Evolutionary conservation across 2,888 invertebrate genomes (phyloP).

Genomic region (Clostera curtula): DNA sequence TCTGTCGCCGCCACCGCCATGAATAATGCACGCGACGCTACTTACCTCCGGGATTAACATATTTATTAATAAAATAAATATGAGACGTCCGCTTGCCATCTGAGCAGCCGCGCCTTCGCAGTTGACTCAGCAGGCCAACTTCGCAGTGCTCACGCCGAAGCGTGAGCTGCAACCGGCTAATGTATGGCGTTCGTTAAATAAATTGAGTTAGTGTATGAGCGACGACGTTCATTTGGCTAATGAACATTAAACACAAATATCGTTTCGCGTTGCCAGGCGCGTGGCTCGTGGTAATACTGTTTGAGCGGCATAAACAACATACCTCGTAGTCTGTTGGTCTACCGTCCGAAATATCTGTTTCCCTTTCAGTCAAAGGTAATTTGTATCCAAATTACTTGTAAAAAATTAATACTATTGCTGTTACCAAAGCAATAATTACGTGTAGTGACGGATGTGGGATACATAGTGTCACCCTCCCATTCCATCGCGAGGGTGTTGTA

Average conservation of each 20-base stretch:
- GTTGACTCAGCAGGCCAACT: slow-evolving; percentile 59
- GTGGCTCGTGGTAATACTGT: too few species aligned
- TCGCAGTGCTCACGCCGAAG: slow-evolving; percentile 50
- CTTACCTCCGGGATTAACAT: slow-evolving; percentile 71
- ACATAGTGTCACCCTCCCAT: too few species aligned
- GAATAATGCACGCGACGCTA: slow-evolving; percentile 69
- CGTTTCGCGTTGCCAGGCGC: slow-evolving; percentile 21
- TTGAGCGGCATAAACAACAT: too few species aligned
- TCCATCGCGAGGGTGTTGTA: too few species aligned
- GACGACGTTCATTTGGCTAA: slow-evolving; percentile 64
- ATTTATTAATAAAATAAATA: slow-evolving; percentile 75
- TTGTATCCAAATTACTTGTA: too few species aligned
- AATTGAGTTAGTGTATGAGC: slow-evolving; percentile 62
- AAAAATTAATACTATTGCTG: too few species aligned
- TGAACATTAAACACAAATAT: slow-evolving; percentile 61
- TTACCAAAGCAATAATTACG: too few species aligned
- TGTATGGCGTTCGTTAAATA: slow-evolving; percentile 71
- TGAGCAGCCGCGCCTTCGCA: slow-evolving; percentile 25
- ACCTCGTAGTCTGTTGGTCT: too few species aligned
- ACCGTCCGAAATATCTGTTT: too few species aligned
- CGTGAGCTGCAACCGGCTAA: slow-evolving; percentile 60
- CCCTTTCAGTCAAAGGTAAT: too few species aligned
- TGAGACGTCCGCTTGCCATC: slow-evolving; percentile 50
- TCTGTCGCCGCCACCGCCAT: slow-evolving; percentile 60
- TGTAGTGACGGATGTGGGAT: too few species aligned